Conservation (phyloP, 2,113 vertebrate species). For the Sceloporus undulatus region DNA sequence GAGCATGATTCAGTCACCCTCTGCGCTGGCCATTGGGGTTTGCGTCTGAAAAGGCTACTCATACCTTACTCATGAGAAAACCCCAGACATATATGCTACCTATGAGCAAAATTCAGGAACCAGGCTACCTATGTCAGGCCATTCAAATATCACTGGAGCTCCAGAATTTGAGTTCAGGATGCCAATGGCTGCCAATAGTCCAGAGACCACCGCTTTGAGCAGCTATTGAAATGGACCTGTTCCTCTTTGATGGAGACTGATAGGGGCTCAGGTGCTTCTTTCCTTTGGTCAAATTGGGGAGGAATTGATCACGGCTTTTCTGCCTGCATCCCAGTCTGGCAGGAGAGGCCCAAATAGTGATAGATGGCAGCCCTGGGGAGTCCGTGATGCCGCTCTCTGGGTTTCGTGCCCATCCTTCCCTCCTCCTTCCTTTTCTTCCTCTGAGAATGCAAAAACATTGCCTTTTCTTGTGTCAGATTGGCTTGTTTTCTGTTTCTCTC, state of each 20-base stretch:
- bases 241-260: fast-evolving
- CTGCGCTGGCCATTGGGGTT: too few relatives aligned
- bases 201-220: too few relatives aligned
- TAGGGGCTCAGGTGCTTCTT: constrained; percentile 52
- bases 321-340: constrained; percentile 70
- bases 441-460: constrained; percentile 48
- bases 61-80: too few relatives aligned
- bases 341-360: constrained; percentile 67
- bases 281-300: constrained; percentile 51
- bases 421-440: not conserved
- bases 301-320: constrained; percentile 69
- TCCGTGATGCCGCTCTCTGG: constrained; percentile 54
- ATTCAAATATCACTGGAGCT: too few relatives aligned
- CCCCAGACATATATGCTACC: too few relatives aligned
- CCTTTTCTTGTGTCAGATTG: constrained; percentile 54
- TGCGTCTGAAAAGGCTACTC: too few relatives aligned
- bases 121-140: too few relatives aligned
- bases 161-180: too few relatives aligned
- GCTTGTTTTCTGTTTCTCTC: constrained; percentile 68
- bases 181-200: too few relatives aligned
- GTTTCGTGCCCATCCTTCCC: constrained; percentile 54
- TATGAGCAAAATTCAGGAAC: too few relatives aligned
- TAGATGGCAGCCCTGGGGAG: constrained; percentile 65
- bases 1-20: not conserved
- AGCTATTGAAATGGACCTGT: not conserved